phyloP scores from a whole-genome alignment of 1,140 invertebrate species.

The Drosophila chauvacae region DNA sequence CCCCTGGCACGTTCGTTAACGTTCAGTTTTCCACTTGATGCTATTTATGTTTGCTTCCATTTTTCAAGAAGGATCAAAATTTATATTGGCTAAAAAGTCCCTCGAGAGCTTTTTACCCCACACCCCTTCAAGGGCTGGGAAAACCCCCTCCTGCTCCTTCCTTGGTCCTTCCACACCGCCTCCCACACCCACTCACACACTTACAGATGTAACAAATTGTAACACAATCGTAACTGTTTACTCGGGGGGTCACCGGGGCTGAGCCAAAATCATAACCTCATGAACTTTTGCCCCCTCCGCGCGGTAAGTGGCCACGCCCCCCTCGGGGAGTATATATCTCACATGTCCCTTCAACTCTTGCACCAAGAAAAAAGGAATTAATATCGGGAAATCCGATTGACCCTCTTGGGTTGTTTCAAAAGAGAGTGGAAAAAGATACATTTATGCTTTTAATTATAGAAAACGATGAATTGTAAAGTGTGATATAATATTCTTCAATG shows the following conservation, averaged over 20 bases:
- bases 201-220: conserved; percentile 83
- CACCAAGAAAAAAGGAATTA: conserved; percentile 8
- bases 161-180: conserved; percentile 10
- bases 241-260: conserved; percentile 57
- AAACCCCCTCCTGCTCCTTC: conserved; percentile 14
- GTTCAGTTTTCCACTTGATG: conserved; percentile 82
- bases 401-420: background rate
- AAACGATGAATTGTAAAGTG: background rate
- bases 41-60: conserved; percentile 83
- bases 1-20: conserved; percentile 68
- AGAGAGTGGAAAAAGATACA: background rate
- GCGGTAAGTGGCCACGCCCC: conserved; percentile 55
- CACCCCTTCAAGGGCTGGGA: conserved; percentile 10
- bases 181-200: conserved; percentile 63
- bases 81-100: conserved; percentile 83
- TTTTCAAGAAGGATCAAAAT: conserved; percentile 83
- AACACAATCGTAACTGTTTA: conserved; percentile 83
- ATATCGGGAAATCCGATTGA: background rate
- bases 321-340: conserved; percentile 5
- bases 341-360: conserved; percentile 37
- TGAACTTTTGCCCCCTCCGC: conserved; percentile 50
- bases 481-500: background rate
- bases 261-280: conserved; percentile 69
- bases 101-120: conserved; percentile 72
- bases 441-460: background rate